These are phyloP conservation scores for Anabas testudineus DNA, from an alignment of 2,797 vertebrate genomes.

Conservation along the genomic window DNA sequence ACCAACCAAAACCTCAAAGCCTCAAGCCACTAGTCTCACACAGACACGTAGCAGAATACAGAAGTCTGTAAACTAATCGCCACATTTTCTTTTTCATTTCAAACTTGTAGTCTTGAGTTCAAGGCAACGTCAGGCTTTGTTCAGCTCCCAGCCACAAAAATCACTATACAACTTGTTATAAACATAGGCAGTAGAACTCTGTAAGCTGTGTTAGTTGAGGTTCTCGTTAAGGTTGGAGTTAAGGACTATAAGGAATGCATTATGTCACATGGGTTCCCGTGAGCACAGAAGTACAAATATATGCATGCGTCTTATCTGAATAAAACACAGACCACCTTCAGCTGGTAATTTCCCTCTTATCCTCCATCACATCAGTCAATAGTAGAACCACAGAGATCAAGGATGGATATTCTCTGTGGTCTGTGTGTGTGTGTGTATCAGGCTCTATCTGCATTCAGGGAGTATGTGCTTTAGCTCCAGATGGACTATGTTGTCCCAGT, in stretches of 20 bases:
- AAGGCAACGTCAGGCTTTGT: background rate
- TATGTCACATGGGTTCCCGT: conserved; percentile 15
- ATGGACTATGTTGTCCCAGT: conserved; percentile 51
- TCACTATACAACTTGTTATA: background rate
- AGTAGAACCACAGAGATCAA: conserved; percentile 56
- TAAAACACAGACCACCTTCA: conserved; percentile 57
- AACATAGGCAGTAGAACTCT: background rate
- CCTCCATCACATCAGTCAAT: conserved; percentile 57
- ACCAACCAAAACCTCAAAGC: no score
- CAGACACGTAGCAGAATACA: no score
- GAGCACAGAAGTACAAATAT: conserved; percentile 8
- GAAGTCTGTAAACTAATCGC: no score
- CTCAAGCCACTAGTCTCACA: no score
- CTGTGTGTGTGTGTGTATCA: conserved; percentile 14
- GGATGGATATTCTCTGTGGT: conserved; percentile 36
- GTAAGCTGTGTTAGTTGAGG: conserved; percentile 5
- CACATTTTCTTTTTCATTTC: background rate
- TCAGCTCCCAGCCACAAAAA: background rate
- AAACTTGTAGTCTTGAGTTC: background rate
- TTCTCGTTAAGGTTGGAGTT: conserved; percentile 7
- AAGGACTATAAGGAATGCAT: background rate
- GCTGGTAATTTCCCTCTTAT: conserved; percentile 63
- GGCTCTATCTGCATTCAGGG: conserved; percentile 45
- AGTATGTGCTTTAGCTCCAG: conserved; percentile 44
- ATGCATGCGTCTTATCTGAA: conserved; percentile 47